phyloP scores from a whole-genome alignment of 64 coral and sea anemone species.

The Montipora sp. region DNA sequence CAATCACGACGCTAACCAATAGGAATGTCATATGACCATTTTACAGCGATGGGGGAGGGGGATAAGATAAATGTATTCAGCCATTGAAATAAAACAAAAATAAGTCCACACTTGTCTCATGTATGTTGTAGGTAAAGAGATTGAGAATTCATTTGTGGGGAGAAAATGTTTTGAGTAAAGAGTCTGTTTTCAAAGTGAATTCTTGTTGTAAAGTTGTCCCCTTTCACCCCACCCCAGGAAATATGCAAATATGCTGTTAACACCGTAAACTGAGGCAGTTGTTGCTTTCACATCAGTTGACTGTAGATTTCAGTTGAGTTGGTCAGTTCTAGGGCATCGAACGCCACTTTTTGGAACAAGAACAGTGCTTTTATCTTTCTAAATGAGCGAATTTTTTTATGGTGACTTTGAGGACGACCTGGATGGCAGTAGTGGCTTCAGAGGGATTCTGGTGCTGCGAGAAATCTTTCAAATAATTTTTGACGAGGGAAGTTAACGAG shows the following conservation, averaged over 20 bases:
- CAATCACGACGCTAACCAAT: not conserved
- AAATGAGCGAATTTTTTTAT: slow-evolving; percentile 67
- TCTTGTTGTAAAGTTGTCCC: not conserved
- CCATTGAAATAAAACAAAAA: not conserved
- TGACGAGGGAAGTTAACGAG: slow-evolving; percentile 66
- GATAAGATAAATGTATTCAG: not conserved
- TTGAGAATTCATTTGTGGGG: not conserved
- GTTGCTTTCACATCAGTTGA: not conserved
- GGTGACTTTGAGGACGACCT: slow-evolving; percentile 55
- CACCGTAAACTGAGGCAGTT: not conserved
- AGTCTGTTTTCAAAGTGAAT: not conserved
- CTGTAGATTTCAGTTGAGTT: no score
- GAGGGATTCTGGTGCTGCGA: slow-evolving; percentile 49
- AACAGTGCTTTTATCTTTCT: slow-evolving; percentile 39
- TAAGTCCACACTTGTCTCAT: not conserved
- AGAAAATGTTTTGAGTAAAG: not conserved
- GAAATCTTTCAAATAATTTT: slow-evolving; percentile 62
- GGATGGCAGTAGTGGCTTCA: slow-evolving; percentile 63
- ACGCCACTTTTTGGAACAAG: not conserved
- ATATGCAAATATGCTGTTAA: slow-evolving; percentile 13
- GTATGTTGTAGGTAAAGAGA: not conserved
- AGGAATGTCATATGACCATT: not conserved
- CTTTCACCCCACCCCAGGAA: not conserved
- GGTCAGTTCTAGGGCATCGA: not conserved
- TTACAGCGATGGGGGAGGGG: not conserved